Conservation (phyloP, 1,140 invertebrate species). For the Oryctes rhinoceros region DNA sequence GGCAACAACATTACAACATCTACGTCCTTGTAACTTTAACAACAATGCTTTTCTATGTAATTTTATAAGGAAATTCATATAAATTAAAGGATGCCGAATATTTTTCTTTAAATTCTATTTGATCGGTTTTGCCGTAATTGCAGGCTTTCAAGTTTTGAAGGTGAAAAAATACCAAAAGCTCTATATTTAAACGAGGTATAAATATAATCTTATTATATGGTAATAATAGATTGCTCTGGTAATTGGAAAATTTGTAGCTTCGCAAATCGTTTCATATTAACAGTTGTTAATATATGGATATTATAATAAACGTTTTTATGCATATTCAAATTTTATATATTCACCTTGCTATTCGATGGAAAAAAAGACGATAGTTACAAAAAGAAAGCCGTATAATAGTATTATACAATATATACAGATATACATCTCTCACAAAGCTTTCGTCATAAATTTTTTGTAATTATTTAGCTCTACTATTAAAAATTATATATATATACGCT, state of each 20-base stretch:
- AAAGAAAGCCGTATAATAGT: background rate
- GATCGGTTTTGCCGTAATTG: too few species aligned
- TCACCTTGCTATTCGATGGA: background rate
- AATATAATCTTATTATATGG: background rate
- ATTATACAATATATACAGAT: background rate
- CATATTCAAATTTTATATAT: background rate
- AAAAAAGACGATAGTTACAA: background rate
- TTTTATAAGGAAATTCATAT: too few species aligned
- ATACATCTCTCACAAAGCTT: background rate
- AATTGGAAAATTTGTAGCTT: slow-evolving; percentile 8
- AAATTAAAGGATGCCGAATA: too few species aligned
- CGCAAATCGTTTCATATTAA: background rate
- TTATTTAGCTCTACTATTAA: background rate
- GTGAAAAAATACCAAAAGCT: too few species aligned
- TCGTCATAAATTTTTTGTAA: slow-evolving; percentile 16
- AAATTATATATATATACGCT: background rate
- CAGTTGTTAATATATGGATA: background rate
- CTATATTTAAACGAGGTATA: background rate
- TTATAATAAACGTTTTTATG: background rate
- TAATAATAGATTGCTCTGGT: background rate
- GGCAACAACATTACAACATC: too few species aligned
- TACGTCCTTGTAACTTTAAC: too few species aligned
- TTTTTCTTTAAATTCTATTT: too few species aligned
- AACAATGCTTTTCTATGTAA: too few species aligned
- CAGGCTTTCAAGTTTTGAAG: too few species aligned